These are phyloP conservation scores for Caenorhabditis imperialis DNA, from an alignment of 2,888 invertebrate genomes.

Conservation along the genomic window DNA sequence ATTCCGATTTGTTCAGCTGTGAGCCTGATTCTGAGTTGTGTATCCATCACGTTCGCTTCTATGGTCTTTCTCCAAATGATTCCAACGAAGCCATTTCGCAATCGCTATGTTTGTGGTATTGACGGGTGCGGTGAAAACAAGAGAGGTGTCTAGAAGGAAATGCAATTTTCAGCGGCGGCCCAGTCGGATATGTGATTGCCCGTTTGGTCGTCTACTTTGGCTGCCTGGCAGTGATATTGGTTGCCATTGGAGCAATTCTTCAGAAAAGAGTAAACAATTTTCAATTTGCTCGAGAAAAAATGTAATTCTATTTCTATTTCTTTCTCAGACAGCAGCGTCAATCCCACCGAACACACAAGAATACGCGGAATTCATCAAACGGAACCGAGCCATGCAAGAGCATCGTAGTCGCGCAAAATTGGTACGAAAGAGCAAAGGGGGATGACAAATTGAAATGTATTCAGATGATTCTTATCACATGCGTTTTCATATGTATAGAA, in stretches of 20 bases:
- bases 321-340: slow-evolving; percentile 55
- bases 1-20: slow-evolving; percentile 15
- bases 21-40: slow-evolving; percentile 30
- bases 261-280: slow-evolving; percentile 49
- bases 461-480: slow-evolving; percentile 61
- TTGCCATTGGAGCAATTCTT: slow-evolving; percentile 68
- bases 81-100: slow-evolving; percentile 69
- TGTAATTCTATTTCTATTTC: too few species aligned
- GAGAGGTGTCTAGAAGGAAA: neutral
- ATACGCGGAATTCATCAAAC: slow-evolving; percentile 64
- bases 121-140: slow-evolving; percentile 58
- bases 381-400: slow-evolving; percentile 59
- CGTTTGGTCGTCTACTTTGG: slow-evolving; percentile 70
- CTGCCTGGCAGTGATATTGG: slow-evolving; percentile 65
- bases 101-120: slow-evolving; percentile 74
- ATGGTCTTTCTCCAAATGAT: slow-evolving; percentile 56
- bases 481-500: slow-evolving; percentile 66
- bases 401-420: slow-evolving; percentile 56
- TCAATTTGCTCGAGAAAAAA: neutral
- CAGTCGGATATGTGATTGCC: slow-evolving; percentile 70
- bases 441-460: neutral
- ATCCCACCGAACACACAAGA: slow-evolving; percentile 61
- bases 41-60: slow-evolving; percentile 38
- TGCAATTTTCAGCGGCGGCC: slow-evolving; percentile 66
- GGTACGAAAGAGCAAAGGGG: slow-evolving; percentile 16